Percentiles rank a stretch among this genome's conserved stretches.
phyloP scores from a whole-genome alignment of 2,888 invertebrate genomes.

The Capitulum mitella region DNA sequence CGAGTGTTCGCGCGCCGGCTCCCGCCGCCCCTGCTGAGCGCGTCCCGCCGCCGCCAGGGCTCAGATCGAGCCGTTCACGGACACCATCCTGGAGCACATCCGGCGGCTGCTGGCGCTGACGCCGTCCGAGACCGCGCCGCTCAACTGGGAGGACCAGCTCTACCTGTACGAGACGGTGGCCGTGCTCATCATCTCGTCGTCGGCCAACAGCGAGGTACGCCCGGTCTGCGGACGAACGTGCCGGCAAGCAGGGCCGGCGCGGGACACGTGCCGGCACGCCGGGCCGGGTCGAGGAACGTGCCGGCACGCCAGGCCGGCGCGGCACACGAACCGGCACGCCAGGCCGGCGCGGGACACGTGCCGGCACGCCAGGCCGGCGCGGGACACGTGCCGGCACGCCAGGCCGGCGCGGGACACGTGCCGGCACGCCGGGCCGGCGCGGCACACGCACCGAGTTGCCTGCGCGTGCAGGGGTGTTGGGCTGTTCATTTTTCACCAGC shows the following conservation, averaged over 20 bases:
- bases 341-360: too few species aligned
- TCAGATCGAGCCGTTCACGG: not conserved
- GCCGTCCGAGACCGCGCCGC: not conserved
- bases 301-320: too few species aligned
- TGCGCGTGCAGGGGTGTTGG: too few species aligned
- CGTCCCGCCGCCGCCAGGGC: not conserved
- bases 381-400: too few species aligned
- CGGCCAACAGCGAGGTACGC: constrained; percentile 45
- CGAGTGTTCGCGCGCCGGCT: not conserved
- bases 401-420: too few species aligned
- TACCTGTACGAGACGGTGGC: constrained; percentile 53
- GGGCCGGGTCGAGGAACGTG: constrained; percentile 44
- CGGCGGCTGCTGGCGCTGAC: not conserved
- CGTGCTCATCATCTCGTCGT: constrained; percentile 49
- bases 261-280: constrained; percentile 51
- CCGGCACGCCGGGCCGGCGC: too few species aligned
- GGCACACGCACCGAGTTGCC: too few species aligned
- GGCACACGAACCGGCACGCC: too few species aligned
- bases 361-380: too few species aligned
- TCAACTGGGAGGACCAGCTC: constrained; percentile 49
- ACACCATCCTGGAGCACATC: constrained; percentile 6
- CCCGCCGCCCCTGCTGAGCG: not conserved
- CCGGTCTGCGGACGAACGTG: constrained; percentile 42
- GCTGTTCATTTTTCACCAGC: too few species aligned
- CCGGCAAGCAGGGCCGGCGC: constrained; percentile 52